Base-by-base conservation (phyloP, 2,113 vertebrate species). In the Catharus bicknelli region DNA sequence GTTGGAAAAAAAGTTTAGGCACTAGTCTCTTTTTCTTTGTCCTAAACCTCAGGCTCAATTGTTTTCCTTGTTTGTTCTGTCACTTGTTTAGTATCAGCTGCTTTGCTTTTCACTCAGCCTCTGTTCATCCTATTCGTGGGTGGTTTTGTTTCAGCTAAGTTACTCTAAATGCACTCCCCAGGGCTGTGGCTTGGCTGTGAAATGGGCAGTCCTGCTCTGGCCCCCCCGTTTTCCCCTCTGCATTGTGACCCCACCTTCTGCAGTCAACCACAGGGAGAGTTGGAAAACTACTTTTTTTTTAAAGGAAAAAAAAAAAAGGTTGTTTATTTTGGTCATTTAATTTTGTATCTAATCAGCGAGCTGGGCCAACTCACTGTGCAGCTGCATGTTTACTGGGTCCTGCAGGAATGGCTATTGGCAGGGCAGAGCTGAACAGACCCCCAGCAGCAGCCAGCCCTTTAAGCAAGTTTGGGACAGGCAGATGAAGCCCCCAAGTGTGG, bases 311-410 rank as follows among this genome's bases (percentile, higher is more conserved):
- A 45, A 32, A 32, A 29, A 17, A 26, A 9, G 1, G 43, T 77
- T 88, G 30, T 89, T 95, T 91, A 54, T 93, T 76, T 72, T 80
- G 38, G 59, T 91, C 32, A 12, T 80, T 93, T 88, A 47, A 72
- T 82, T 88, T 91, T 73, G 45, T 67, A 32, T 88, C 90, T 94
- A 29, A 66, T 76, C 54, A 8, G 62, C 75, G 69, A 75, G n/a
- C 86, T 75, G 66, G 43, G 69, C 93, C 89, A 89, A 3, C 84
- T 84, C 61, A n/a, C 63, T 4, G 0, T 84, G 77, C 94, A 95
- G 91, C 93, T 96, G 95, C 40, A 4, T 45, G 78, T 74, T 94
- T 78, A 89, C 69, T 72, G 70, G 51, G 57, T 89, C 77, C 66
- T 67, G 25, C 27, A 61, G 81, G 73, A 92, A 53, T 26, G 36